Base-by-base conservation (phyloP, 2,888 invertebrate genomes). In the Mesorhabditis sp. region DNA sequence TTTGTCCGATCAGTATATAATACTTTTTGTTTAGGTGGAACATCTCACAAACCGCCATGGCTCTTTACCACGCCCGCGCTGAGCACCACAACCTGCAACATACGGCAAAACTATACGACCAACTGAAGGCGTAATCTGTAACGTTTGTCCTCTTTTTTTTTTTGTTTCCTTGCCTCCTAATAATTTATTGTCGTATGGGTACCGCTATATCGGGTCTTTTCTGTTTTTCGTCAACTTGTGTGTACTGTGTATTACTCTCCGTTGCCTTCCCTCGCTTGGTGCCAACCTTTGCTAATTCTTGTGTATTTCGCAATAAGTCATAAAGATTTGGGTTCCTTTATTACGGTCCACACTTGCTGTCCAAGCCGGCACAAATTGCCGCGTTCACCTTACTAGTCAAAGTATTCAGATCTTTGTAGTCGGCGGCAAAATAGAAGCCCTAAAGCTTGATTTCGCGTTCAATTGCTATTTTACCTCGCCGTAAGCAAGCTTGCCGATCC, bases 31-130 rank as follows among this genome's bases (percentile, higher is more conserved):
- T 50, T n/a, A 50, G 58, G 7, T 50, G 58, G 58, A 50, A 50
- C 58, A 50, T 50, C n/a, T 63, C 3, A 63, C 70, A 68, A 67
- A 81, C 81, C n/a, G 81, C 81, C 50, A 80, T 83, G 77, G 75
- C 78, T 50, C 81, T 82, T 65, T 83, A 84, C 70, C 83, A 83
- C 73, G 78, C 77, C 62, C 75, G 83, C 28, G 83, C 79, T 7
- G 76, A 78, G 66, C 73, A 74, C 2, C 75, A 78, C 68, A 72
- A 72, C 58, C 10, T n/a, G 10, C 7, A 50, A 10, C 58, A 28
- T 28, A 28, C 58, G 7, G 58, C 10, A 50, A 50, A 50, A 13
- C 58, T 50, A n/a, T 50, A 50, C n/a, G 10, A 10, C 7, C 10
- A 50, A 50, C 58, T 50, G 58, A 50, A 50, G n/a, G 58, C 58